A percentile compares a stretch with the other conserved stretches of the same genome.
phyloP scores from a whole-genome alignment of 2,888 invertebrate species.

The Cyclophora punctaria region DNA sequence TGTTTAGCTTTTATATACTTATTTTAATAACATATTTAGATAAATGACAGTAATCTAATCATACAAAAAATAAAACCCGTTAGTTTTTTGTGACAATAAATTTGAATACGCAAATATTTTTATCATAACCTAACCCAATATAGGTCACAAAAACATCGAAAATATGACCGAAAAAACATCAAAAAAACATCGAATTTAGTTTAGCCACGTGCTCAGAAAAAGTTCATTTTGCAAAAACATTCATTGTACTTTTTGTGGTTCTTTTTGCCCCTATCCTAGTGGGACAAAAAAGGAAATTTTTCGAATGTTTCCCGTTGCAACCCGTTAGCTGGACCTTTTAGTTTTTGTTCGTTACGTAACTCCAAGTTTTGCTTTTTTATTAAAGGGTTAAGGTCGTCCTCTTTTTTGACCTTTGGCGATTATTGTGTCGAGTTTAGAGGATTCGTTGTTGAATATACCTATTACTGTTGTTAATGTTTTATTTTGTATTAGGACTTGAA shows the following conservation, averaged over 20 bases:
- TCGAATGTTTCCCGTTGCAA: conserved; percentile 32
- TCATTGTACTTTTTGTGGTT: conserved; percentile 46
- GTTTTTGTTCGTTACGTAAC: neutral
- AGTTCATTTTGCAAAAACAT: conserved; percentile 65
- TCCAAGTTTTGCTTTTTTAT: too few species aligned
- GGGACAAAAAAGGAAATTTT: conserved; percentile 47
- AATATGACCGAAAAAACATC: conserved; percentile 45
- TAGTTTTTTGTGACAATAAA: too few species aligned
- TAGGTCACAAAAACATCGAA: conserved; percentile 36
- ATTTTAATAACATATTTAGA: too few species aligned
- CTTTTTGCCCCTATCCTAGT: conserved; percentile 61
- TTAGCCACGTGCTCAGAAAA: conserved; percentile 62
- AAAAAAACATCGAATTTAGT: conserved; percentile 35
- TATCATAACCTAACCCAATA: conserved; percentile 29
- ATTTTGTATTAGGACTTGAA: too few species aligned
- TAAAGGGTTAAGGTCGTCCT: neutral
- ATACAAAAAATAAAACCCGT: too few species aligned
- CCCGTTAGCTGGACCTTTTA: conserved; percentile 60
- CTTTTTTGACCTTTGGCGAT: conserved; percentile 20
- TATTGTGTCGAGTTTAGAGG: too few species aligned
- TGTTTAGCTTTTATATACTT: too few species aligned
- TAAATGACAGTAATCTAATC: too few species aligned
- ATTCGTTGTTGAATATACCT: too few species aligned
- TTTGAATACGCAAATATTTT: neutral
- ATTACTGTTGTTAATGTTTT: too few species aligned